Evolutionary conservation across 2,888 invertebrate species (phyloP), one percentile per base, ranked within the genome.

Genomic region (Cataglyphis altisquamis): DNA sequence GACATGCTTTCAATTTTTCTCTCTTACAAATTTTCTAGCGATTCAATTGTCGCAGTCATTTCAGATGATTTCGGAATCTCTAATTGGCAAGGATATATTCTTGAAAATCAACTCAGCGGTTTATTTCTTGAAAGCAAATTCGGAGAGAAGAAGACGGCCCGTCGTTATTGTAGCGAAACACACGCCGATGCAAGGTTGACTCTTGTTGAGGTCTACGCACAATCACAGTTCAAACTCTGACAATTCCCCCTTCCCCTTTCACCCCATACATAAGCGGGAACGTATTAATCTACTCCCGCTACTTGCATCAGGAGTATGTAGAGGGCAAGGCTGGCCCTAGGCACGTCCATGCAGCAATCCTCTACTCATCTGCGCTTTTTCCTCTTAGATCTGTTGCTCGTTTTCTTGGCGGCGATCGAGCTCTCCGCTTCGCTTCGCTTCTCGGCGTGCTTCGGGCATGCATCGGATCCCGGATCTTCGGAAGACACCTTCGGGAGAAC

Each of bases 351-450:
- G 78, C 94, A 94, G 91, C 94, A 94, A 90, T 94, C 94, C 94
- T 94, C 94, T 92, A 94, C 94, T 94, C 94, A 94, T 94, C 94
- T 94, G 84, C 94, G 94, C 89, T 93, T 94, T 92, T 94, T 95
- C 86, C 94, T 95, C 87, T 93, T 94, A 64, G 92, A 93, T 82
- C 93, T 91, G 84, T 87, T 91, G 89, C 90, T 80, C 60, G 60
- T 89, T 88, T 94, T 94, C 88, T 93, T 94, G 60, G 88, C 64
- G 80, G 36, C 80, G 78, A 55, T 91, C 75, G 93, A 93, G 18
- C 92, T 93, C 36, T 92, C 91, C 36, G 52, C 92, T 5, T 87
- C 89, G 18, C 84, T 78, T 93, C 93, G 90, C 70, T 93, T 93
- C 48, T 91, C 92, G 8, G 74, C 25, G 9, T 18, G 18, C n/a